These are phyloP conservation scores for Hippocampus zosterae DNA, from an alignment of 2,113 vertebrate genomes.

Conservation along the genomic window DNA sequence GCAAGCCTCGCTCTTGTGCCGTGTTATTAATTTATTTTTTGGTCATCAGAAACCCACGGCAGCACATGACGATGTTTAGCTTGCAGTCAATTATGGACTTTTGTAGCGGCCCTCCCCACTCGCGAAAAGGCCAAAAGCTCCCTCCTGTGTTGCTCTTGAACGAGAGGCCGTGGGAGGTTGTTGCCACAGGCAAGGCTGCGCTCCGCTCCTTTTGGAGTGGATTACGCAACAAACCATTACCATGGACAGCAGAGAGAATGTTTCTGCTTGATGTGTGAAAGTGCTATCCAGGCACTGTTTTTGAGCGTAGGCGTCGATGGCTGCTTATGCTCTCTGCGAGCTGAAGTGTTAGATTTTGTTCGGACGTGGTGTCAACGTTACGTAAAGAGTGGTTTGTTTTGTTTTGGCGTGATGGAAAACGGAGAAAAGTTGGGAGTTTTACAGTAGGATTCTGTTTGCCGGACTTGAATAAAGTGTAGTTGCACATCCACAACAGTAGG, in stretches of 20 bases:
- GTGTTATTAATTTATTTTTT: conserved; percentile 13
- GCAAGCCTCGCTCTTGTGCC: background rate
- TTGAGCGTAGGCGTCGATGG: conserved; percentile 47
- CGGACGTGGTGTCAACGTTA: conserved; percentile 23
- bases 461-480: too few relatives aligned
- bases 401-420: conserved; percentile 6
- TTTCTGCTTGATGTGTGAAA: conserved; percentile 51
- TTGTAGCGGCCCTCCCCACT: conserved; percentile 31
- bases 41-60: conserved; percentile 1
- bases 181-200: conserved; percentile 56
- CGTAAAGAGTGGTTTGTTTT: conserved; percentile 27
- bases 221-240: conserved; percentile 68
- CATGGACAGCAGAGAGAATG: conserved; percentile 39
- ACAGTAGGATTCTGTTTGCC: background rate
- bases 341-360: conserved; percentile 35
- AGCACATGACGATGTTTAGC: conserved; percentile 40
- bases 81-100: conserved; percentile 18
- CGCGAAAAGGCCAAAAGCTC: conserved; percentile 33
- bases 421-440: background rate
- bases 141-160: conserved; percentile 45
- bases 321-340: conserved; percentile 33
- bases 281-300: conserved; percentile 41
- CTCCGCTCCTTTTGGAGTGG: conserved; percentile 56
- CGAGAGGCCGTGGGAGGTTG: conserved; percentile 56
- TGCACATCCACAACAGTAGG: too few relatives aligned